Conservation (phyloP, 2,797 vertebrate genomes). For the Malurus leucopterus region DNA sequence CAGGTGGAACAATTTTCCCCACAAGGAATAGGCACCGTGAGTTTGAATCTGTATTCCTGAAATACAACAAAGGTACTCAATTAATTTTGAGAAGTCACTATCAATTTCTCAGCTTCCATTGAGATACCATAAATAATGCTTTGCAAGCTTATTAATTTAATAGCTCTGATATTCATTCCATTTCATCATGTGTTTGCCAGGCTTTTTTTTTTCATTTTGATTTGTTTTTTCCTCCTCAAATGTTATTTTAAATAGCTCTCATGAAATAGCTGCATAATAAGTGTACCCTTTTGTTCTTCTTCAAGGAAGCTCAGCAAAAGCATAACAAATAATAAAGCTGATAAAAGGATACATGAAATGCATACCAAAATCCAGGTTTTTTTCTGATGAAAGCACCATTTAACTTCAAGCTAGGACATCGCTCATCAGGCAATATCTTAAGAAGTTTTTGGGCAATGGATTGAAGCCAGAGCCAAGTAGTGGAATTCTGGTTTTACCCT, state of each 20-base stretch:
- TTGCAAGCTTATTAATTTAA: slow-evolving; percentile 55
- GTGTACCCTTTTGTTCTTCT: slow-evolving; percentile 31
- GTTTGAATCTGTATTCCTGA: background rate
- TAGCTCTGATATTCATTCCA: slow-evolving; percentile 33
- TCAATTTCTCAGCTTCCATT: slow-evolving; percentile 39
- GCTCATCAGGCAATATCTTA: background rate
- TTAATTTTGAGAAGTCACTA: slow-evolving; percentile 35
- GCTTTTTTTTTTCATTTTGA: slow-evolving; percentile 50
- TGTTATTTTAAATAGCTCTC: slow-evolving; percentile 50
- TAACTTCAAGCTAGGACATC: background rate
- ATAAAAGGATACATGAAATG: slow-evolving; percentile 34
- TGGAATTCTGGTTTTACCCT: background rate
- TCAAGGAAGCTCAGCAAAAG: slow-evolving; percentile 17
- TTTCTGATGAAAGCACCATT: background rate
- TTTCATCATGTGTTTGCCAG: slow-evolving; percentile 40
- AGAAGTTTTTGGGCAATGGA: background rate
- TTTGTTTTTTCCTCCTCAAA: slow-evolving; percentile 54
- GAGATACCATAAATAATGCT: slow-evolving; percentile 38
- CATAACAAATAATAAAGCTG: slow-evolving; percentile 41
- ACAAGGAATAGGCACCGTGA: background rate
- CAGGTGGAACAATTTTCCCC: background rate
- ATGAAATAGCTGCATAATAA: slow-evolving; percentile 30
- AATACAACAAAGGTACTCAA: slow-evolving; percentile 32
- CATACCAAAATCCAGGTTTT: background rate
- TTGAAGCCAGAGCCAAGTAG: background rate